Conservation (phyloP, 2,888 invertebrate species). For the Caenorhabditis imperialis region DNA sequence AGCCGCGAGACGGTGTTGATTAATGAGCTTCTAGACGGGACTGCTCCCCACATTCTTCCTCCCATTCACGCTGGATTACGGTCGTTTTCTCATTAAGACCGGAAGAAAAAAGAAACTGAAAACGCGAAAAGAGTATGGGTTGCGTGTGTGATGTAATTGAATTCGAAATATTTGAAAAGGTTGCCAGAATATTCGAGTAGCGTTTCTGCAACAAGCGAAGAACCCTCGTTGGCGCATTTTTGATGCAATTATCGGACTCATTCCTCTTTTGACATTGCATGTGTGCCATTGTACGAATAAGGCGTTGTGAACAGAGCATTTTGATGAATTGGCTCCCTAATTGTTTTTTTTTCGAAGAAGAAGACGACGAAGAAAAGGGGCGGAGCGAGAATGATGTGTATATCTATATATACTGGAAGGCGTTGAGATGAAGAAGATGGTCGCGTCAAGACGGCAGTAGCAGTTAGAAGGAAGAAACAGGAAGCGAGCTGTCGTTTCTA, state of each 20-base stretch:
- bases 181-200: slow-evolving; percentile 47
- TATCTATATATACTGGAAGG: slow-evolving; percentile 40
- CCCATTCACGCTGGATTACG: background rate
- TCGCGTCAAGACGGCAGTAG: slow-evolving; percentile 17
- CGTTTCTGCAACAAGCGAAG: slow-evolving; percentile 20
- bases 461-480: slow-evolving; percentile 24
- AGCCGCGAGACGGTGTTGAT: slow-evolving; percentile 26
- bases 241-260: slow-evolving; percentile 46
- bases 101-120: slow-evolving; percentile 8
- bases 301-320: slow-evolving; percentile 36
- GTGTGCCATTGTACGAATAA: slow-evolving; percentile 45
- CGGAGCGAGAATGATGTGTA: slow-evolving; percentile 26
- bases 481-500: slow-evolving; percentile 16
- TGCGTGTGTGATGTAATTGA: slow-evolving; percentile 40
- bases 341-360: slow-evolving; percentile 39
- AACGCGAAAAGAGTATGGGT: background rate
- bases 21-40: slow-evolving; percentile 27
- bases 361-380: slow-evolving; percentile 6
- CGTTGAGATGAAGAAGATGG: slow-evolving; percentile 30
- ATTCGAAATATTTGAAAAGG: slow-evolving; percentile 52
- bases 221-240: slow-evolving; percentile 49
- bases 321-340: slow-evolving; percentile 53
- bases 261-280: slow-evolving; percentile 40
- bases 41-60: background rate
- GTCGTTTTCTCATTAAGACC: slow-evolving; percentile 46